phyloP scores from a whole-genome alignment of 2,888 invertebrate species.

The Netelia inedita region DNA sequence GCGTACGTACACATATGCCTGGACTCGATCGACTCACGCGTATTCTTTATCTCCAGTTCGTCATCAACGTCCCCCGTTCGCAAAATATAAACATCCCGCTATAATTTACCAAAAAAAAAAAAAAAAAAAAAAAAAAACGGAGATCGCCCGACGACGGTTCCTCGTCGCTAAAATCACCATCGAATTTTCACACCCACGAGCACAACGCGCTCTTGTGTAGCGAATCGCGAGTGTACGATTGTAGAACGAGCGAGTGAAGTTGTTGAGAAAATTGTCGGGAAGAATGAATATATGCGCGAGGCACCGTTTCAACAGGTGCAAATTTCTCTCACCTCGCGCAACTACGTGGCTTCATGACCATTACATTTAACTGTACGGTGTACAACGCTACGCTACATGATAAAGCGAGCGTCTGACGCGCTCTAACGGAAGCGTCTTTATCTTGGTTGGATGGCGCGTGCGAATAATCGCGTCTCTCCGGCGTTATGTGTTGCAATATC shows the following conservation, averaged over 20 bases:
- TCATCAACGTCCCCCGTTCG: background rate
- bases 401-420: conserved; percentile 30
- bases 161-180: background rate
- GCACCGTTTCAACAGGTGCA: conserved; percentile 46
- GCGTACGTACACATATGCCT: background rate
- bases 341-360: conserved; percentile 40
- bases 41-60: background rate
- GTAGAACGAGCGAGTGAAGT: conserved; percentile 15
- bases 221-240: conserved; percentile 10
- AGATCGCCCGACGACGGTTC: background rate
- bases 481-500: conserved; percentile 37
- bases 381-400: conserved; percentile 32
- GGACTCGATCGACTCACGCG: background rate
- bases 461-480: conserved; percentile 53
- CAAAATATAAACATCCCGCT: background rate
- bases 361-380: conserved; percentile 39
- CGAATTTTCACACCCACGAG: conserved; percentile 22
- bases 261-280: conserved; percentile 45
- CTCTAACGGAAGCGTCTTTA: conserved; percentile 57
- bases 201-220: background rate
- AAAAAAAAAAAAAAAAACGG: background rate
- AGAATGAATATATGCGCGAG: conserved; percentile 16
- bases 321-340: conserved; percentile 50
- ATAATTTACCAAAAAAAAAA: background rate
- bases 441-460: conserved; percentile 54